These are phyloP conservation scores for Clinocottus analis DNA, from an alignment of 2,113 vertebrate genomes.

Conservation along the genomic window DNA sequence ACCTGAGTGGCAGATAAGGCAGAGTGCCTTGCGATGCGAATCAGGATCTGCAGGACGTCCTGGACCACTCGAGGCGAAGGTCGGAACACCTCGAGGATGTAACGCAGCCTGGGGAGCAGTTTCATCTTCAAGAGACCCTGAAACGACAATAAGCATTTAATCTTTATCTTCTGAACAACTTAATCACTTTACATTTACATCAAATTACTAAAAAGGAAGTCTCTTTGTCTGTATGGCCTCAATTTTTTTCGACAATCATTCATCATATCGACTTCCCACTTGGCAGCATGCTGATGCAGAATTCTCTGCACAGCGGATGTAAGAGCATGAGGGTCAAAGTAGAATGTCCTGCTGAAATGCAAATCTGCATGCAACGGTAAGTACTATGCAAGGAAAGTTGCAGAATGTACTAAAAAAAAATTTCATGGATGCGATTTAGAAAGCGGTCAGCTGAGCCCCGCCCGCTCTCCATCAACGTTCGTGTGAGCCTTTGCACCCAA, in stretches of 20 bases:
- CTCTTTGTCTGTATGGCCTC: neutral
- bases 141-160: constrained; percentile 8
- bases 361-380: no score
- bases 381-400: no score
- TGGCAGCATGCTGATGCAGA: neutral
- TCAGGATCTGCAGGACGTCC: constrained; percentile 90
- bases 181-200: neutral
- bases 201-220: neutral
- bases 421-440: no score
- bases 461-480: neutral
- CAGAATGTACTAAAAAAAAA: no score
- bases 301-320: no score
- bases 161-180: neutral
- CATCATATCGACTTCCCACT: neutral
- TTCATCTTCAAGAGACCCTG: constrained; percentile 94
- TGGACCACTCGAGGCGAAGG: constrained; percentile 88
- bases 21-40: constrained; percentile 90
- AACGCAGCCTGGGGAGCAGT: constrained; percentile 91
- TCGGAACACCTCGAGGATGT: constrained; percentile 91
- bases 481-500: neutral
- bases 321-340: no score
- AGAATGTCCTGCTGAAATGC: no score
- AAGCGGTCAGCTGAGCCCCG: no score
- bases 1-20: constrained; percentile 88
- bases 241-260: neutral